Base-by-base conservation (phyloP, 2,888 invertebrate genomes). In the Thymelicus lineola region DNA sequence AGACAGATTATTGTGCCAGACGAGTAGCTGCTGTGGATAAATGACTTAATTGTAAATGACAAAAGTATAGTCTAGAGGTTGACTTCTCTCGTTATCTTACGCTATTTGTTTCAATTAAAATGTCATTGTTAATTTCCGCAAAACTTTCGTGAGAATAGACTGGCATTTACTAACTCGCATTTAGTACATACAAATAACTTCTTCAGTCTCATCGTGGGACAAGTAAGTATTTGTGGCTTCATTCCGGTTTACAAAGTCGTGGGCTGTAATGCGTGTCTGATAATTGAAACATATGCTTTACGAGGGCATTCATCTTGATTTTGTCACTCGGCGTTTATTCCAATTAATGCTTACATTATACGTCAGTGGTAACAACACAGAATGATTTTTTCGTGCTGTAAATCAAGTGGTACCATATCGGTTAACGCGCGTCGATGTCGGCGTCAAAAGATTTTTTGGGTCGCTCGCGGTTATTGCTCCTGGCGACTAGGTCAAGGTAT, bases 91-190 rank as follows among this genome's bases (percentile, higher is more conserved):
- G 77, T 79, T 78, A 77, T 78, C 74, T 73, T 74, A 75, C 14
- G 82, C 85, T 82, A 86, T 90, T 88, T 86, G 80, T 88, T 85
- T 87, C 89, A 91, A 93, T 93, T 91, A 89, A 90, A 88, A 84
- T 79, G 84, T 82, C 87, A 84, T 86, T 82, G 83, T 85, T 87
- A 88, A 89, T 89, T 88, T 88, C 87, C 81, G 86, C 84, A 79
- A 76, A 79, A 82, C 81, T 81, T 82, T 86, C 88, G 87, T 90
- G 90, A 86, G 88, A 88, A 88, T 80, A 79, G 80, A 76, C 78
- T 57, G 68, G 66, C 20, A 59, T 59, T 66, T 59, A 58, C 36
- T 17, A 48, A 55, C 15, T 55, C 55, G 66, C 38, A 59, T 38
- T 66, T 59, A 58, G 58, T 17, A 38, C 17, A 66, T 17, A 38